These are phyloP conservation scores for Neogobius melanostomus DNA, from an alignment of 2,113 vertebrate genomes.

Conservation along the genomic window DNA sequence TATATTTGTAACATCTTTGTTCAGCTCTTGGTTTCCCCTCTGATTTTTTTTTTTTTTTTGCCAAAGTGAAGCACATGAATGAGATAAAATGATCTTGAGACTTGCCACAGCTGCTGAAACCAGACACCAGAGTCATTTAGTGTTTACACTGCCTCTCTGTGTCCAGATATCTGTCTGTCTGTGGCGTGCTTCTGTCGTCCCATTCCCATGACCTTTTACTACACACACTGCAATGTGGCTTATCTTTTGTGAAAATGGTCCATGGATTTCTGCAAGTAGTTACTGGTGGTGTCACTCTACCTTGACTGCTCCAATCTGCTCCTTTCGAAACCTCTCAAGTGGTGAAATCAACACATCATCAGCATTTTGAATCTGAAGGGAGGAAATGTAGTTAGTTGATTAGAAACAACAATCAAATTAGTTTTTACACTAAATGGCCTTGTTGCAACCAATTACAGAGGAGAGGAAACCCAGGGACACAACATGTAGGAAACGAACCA, in stretches of 20 bases:
- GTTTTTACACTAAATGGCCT: too few species aligned
- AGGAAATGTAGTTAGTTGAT: conserved; percentile 4
- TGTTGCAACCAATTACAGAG: too few species aligned
- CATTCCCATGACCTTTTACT: conserved; percentile 69
- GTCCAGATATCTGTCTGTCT: conserved; percentile 44
- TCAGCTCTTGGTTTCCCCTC: background rate
- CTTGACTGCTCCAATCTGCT: conserved; percentile 97
- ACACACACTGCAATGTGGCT: conserved; percentile 46
- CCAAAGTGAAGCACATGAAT: conserved; percentile 5
- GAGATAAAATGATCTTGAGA: conserved; percentile 28
- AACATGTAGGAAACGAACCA: too few species aligned
- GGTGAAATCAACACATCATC: conserved; percentile 97
- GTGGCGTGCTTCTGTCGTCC: conserved; percentile 34
- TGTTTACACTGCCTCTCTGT: conserved; percentile 55
- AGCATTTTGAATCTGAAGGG: conserved; percentile 93
- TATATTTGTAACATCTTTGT: conserved; percentile 1
- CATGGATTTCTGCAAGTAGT: background rate
- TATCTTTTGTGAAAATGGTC: conserved; percentile 48
- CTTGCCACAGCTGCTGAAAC: conserved; percentile 54
- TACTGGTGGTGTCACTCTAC: conserved; percentile 68
- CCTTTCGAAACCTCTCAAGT: conserved; percentile 95
- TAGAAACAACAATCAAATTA: too few species aligned
- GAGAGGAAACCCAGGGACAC: too few species aligned
- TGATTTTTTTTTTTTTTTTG: background rate
- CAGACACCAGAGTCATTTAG: conserved; percentile 47